These are phyloP conservation scores for Bombycilla garrulus DNA, from an alignment of 2,113 vertebrate species.

Conservation along the genomic window DNA sequence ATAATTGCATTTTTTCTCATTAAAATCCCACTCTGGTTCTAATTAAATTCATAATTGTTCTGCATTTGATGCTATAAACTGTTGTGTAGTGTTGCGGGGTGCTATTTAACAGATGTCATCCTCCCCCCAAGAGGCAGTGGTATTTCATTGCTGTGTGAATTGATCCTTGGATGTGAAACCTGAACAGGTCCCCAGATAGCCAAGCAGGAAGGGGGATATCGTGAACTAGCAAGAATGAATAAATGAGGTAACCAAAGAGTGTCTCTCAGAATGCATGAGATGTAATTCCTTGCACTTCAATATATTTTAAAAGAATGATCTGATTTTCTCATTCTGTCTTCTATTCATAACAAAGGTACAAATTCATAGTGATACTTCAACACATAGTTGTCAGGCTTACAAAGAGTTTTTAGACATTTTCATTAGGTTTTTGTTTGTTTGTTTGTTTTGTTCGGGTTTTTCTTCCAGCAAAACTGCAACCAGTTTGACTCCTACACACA, in stretches of 20 bases:
- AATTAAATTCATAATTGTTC: conserved; percentile 67
- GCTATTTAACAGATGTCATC: conserved; percentile 52
- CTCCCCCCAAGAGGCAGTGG: not conserved
- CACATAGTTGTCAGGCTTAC: not conserved
- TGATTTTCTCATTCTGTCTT: not conserved
- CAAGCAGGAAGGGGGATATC: not conserved
- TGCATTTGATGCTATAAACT: conserved; percentile 49
- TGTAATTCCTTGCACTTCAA: not conserved
- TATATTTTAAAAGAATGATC: not conserved
- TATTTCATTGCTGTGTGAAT: conserved; percentile 52
- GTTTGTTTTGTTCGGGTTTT: not conserved
- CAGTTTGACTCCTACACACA: not conserved
- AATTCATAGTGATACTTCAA: not conserved
- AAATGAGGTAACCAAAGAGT: conserved; percentile 14
- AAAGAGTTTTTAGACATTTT: not conserved
- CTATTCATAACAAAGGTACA: not conserved
- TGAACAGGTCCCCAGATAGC: conserved; percentile 36
- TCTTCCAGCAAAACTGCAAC: not conserved
- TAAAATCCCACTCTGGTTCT: conserved; percentile 58
- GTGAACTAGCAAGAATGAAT: not conserved
- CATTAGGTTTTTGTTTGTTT: not conserved
- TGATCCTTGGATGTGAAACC: conserved; percentile 48
- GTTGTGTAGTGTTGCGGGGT: conserved; percentile 24
- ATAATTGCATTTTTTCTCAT: conserved; percentile 59
- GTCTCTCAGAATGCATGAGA: not conserved